Conservation (phyloP, 2,797 vertebrate species). For the Craterocephalus amniculus region DNA sequence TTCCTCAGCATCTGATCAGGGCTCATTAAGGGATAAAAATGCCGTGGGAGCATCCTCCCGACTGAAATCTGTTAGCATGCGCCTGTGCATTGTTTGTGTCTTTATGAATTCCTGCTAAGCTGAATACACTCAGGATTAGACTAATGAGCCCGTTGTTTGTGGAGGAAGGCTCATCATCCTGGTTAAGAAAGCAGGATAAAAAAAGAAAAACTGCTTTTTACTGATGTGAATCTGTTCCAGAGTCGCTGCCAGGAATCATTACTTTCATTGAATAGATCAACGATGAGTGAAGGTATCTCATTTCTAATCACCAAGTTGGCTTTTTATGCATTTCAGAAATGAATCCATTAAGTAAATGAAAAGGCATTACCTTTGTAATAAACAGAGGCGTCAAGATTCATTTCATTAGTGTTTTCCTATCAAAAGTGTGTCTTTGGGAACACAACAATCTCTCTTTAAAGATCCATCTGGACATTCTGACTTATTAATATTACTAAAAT, state of each 20-base stretch:
- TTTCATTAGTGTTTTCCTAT: conserved; percentile 54
- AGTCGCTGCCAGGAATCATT: conserved; percentile 38
- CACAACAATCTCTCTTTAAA: conserved; percentile 9
- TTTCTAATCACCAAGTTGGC: conserved; percentile 49
- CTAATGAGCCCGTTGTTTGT: conserved; percentile 66
- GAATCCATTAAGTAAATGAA: conserved; percentile 65
- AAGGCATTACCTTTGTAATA: conserved; percentile 53
- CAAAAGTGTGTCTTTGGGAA: conserved; percentile 29
- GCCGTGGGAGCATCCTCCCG: conserved; percentile 30
- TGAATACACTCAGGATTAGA: conserved; percentile 59
- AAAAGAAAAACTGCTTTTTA: conserved; percentile 35
- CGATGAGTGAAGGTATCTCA: conserved; percentile 23
- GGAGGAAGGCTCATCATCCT: conserved; percentile 55
- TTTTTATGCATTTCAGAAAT: conserved; percentile 58
- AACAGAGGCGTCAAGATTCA: conserved; percentile 51
- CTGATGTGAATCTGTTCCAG: conserved; percentile 29
- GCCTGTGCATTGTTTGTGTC: conserved; percentile 55
- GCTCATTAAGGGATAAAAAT: conserved; percentile 70
- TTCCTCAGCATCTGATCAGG: conserved; percentile 32
- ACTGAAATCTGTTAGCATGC: conserved; percentile 53
- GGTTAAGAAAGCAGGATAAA: conserved; percentile 28
- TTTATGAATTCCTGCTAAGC: conserved; percentile 56
- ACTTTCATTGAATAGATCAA: conserved; percentile 30
- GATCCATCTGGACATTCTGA: conserved; percentile 15
- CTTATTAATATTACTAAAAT: background rate